Evolutionary conservation across 1,140 invertebrate species (phyloP).

Genomic region (Oscheius sp.): DNA sequence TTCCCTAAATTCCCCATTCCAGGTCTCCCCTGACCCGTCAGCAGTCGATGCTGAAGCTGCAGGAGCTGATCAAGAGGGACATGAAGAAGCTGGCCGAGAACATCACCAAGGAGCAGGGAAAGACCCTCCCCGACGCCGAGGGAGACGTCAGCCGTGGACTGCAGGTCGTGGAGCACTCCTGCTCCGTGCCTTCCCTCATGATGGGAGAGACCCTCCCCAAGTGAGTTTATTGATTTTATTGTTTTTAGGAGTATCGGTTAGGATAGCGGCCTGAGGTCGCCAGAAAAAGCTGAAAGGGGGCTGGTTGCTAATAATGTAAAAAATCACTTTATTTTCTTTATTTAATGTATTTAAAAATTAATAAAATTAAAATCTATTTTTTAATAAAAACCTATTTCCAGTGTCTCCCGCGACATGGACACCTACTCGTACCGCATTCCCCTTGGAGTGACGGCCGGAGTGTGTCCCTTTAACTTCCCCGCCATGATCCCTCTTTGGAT

Average conservation of each 20-base stretch:
- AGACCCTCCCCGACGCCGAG: conserved; percentile 92
- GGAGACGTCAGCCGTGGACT: conserved; percentile 94
- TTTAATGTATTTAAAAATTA: too few species aligned
- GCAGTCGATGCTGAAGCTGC: conserved; percentile 89
- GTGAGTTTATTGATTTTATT: conserved; percentile 70
- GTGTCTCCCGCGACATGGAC: conserved; percentile 66
- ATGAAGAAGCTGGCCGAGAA: conserved; percentile 83
- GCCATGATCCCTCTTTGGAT: conserved; percentile 99
- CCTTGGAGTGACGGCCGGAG: conserved; percentile 77
- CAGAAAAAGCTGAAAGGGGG: too few species aligned
- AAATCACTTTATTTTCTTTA: too few species aligned
- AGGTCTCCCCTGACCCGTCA: conserved; percentile 84
- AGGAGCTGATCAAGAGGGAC: conserved; percentile 75
- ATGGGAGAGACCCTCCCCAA: conserved; percentile 87
- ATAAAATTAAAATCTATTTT: too few species aligned
- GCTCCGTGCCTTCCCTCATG: conserved; percentile 83
- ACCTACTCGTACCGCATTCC: conserved; percentile 78
- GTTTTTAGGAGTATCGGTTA: too few species aligned
- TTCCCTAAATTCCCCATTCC: background rate
- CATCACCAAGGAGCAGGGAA: conserved; percentile 94
- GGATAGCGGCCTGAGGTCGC: too few species aligned
- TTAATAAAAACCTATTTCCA: conserved; percentile 75
- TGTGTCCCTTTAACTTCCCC: conserved; percentile 73
- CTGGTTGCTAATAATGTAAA: too few species aligned
- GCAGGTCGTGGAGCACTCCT: conserved; percentile 94